Base-by-base conservation (phyloP, 1,140 invertebrate genomes). In the Zophobas morio region DNA sequence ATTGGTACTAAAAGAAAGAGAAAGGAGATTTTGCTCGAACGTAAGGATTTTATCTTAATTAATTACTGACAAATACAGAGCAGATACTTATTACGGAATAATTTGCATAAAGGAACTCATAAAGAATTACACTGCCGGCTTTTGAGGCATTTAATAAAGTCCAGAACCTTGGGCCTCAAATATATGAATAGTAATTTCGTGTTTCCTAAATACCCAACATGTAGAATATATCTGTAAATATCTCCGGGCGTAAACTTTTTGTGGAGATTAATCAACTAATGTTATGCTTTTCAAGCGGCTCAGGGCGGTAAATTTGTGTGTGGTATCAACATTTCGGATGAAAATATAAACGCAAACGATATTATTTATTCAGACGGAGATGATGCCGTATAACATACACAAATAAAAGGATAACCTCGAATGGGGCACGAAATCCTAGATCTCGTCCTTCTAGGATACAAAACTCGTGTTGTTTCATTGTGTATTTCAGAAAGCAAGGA, bases 221-320 rank as follows among this genome's bases (percentile, higher is more conserved):
- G 39, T 66, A 40, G 39, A 60, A 60, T 36, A 66, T 66, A 66
- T 66, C 39, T 42, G 39, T 66, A 66, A 40, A 66, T 46, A 66
- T 40, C 60, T 66, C n/a, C 1, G 0, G 60, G 60, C 60, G 36
- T 36, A 1, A 42, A 63, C 37, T 46, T 66, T 66, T 66, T 66
- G 20, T 66, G 20, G 33, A 46, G 60, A 66, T 66, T 66, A 66
- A 66, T 66, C 60, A 66, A 66, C 60, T 66, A 66, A 66, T 66
- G 60, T 66, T 66, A 66, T 42, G 60, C 60, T 66, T 66, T 66
- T 66, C 60, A 32, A 20, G 20, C 20, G 6, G 60, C 60, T 66
- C 32, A 3, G 60, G 39, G 60, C 60, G 39, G 60, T 40, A 6
- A 47, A 40, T 66, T 66, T 46, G 60, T 66, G 60, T 42, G 39